Conservation (phyloP, 2,888 invertebrate species). For the Drosophila cyrtoloma region DNA sequence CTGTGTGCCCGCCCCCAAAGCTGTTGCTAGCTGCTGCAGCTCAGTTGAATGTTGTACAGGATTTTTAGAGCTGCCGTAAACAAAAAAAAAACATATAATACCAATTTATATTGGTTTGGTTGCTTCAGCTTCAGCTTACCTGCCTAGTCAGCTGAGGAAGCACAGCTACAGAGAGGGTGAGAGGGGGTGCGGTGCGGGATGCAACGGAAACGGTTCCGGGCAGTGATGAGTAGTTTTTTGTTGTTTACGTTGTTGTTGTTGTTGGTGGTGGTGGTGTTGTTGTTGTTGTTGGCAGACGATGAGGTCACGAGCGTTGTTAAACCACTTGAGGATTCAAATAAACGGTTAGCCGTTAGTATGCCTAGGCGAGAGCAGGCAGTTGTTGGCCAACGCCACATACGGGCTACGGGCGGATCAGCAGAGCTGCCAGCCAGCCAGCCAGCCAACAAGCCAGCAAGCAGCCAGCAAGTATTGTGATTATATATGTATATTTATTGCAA, state of each 20-base stretch:
- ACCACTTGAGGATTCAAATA: conserved; percentile 63
- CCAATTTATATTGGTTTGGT: background rate
- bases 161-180: background rate
- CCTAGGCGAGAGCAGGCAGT: conserved; percentile 47
- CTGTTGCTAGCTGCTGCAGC: background rate
- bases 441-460: conserved; percentile 4
- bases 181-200: background rate
- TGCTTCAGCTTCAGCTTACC: conserved; percentile 21
- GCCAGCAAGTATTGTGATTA: conserved; percentile 4
- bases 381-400: conserved; percentile 69
- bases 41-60: background rate
- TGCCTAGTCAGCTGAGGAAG: conserved; percentile 8
- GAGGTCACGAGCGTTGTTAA: conserved; percentile 63
- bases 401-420: conserved; percentile 40
- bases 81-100: background rate
- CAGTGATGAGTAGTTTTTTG: background rate
- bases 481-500: conserved; percentile 4
- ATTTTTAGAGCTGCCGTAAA: conserved; percentile 9
- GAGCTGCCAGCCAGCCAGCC: conserved; percentile 14
- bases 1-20: conserved; percentile 17
- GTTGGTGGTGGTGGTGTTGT: conserved; percentile 24
- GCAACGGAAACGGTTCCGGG: conserved; percentile 1
- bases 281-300: conserved; percentile 45
- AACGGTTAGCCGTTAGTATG: conserved; percentile 24
- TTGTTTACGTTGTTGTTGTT: conserved; percentile 9